Percentiles rank a stretch among this genome's conserved stretches.
Evolutionary conservation across 2,888 invertebrate species (phyloP).

Genomic region (Alentia gelatinosa): DNA sequence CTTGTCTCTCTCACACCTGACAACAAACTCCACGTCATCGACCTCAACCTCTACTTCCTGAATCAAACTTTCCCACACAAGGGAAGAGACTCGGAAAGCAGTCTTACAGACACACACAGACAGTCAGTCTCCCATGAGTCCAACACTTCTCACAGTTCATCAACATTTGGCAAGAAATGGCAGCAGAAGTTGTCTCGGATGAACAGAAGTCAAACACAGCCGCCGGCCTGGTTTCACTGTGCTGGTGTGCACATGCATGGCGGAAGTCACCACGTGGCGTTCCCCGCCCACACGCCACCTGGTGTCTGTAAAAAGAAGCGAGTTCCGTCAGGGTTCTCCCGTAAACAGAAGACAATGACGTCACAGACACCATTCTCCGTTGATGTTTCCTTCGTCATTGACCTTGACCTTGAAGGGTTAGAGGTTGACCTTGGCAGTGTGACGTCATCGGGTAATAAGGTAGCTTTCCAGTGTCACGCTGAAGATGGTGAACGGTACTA

Average conservation of each 20-base stretch:
- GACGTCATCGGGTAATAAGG: background rate
- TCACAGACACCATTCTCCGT: background rate
- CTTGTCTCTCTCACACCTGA: background rate
- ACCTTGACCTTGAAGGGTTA: background rate
- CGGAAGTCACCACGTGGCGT: background rate
- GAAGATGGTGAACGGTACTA: background rate
- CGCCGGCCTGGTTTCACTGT: background rate
- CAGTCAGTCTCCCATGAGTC: no score
- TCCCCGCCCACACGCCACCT: background rate
- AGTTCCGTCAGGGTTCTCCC: background rate
- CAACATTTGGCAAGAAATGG: background rate
- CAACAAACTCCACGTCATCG: background rate
- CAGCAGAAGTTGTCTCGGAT: background rate
- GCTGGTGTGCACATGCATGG: background rate
- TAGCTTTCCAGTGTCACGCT: background rate
- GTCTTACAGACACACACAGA: no score
- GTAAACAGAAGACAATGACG: background rate
- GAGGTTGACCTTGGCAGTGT: background rate
- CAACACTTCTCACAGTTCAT: no score
- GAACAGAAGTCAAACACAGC: background rate
- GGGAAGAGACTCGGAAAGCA: background rate
- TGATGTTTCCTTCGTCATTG: background rate
- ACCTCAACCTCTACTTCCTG: background rate
- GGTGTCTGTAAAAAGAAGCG: background rate
- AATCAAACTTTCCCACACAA: background rate